A percentile compares a stretch with the other conserved stretches of the same genome.
Evolutionary conservation across 2,888 invertebrate species (phyloP).

Genomic region (Zootermopsis nevadensis): DNA sequence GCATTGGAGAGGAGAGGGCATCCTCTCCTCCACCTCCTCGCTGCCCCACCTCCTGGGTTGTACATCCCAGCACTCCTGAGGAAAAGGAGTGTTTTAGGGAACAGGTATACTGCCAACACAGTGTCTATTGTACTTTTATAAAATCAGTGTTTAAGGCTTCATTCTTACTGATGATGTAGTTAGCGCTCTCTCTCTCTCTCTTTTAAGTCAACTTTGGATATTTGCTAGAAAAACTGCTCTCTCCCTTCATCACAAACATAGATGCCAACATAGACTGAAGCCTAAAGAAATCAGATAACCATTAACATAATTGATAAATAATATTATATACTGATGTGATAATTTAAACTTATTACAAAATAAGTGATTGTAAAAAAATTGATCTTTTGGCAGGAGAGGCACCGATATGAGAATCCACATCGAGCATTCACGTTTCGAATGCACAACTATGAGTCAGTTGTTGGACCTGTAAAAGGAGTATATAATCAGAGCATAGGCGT

Average conservation of each 20-base stretch:
- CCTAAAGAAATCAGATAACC: too few species aligned
- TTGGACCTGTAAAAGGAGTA: constrained; percentile 85
- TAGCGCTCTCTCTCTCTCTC: too few species aligned
- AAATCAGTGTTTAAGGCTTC: too few species aligned
- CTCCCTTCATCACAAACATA: too few species aligned
- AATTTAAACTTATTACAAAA: too few species aligned
- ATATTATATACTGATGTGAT: too few species aligned
- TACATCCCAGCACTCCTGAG: constrained; percentile 79
- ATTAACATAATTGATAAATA: too few species aligned
- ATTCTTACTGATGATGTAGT: too few species aligned
- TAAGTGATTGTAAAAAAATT: neutral
- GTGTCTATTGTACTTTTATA: too few species aligned
- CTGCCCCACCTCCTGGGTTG: constrained; percentile 85
- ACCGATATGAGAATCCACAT: constrained; percentile 88
- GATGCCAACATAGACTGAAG: too few species aligned
- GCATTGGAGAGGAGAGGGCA: constrained; percentile 57
- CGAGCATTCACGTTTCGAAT: constrained; percentile 91
- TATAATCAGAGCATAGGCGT: constrained; percentile 68
- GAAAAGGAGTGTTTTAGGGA: constrained; percentile 80
- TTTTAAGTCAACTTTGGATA: too few species aligned
- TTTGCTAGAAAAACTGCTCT: too few species aligned
- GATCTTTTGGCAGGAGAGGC: constrained; percentile 75
- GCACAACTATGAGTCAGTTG: constrained; percentile 86
- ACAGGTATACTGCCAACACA: constrained; percentile 56
- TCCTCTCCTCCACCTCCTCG: constrained; percentile 66